These are phyloP conservation scores for Cydia fagiglandana DNA, from an alignment of 1,140 invertebrate species.

Conservation along the genomic window DNA sequence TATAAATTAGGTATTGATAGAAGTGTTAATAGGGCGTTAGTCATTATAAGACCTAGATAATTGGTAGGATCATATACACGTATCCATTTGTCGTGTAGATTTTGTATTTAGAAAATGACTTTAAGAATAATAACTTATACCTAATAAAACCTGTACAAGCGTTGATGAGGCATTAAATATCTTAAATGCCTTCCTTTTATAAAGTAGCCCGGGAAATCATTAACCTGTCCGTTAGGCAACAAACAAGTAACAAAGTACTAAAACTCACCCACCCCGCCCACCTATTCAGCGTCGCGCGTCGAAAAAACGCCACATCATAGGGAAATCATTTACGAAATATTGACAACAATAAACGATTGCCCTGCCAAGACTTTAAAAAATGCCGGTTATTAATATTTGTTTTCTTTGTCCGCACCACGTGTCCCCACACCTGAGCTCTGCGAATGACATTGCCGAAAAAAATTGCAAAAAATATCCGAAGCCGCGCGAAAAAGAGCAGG, in stretches of 20 bases:
- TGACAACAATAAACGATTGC: conserved; percentile 75
- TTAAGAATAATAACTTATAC: neutral
- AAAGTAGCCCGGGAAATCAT: conserved; percentile 37
- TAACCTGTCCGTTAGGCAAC: conserved; percentile 74
- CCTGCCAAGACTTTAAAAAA: conserved; percentile 74
- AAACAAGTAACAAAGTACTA: conserved; percentile 73
- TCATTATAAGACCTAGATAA: neutral
- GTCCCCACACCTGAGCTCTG: conserved; percentile 75
- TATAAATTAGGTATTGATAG: neutral
- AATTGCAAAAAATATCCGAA: conserved; percentile 71
- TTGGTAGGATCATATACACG: too few relatives aligned
- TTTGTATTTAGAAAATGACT: neutral
- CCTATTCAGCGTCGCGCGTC: conserved; percentile 44
- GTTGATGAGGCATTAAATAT: neutral
- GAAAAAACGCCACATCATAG: conserved; percentile 73
- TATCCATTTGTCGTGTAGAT: too few relatives aligned
- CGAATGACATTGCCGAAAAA: conserved; percentile 74
- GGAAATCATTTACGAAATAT: conserved; percentile 78
- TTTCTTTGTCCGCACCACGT: conserved; percentile 74
- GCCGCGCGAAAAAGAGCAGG: conserved; percentile 71
- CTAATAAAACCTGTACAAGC: neutral
- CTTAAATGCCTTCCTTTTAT: conserved; percentile 1
- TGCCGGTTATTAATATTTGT: conserved; percentile 77
- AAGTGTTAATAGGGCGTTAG: neutral
- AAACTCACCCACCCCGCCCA: conserved; percentile 61